Evolutionary conservation across 2,888 invertebrate genomes (phyloP).

Genomic region (Agrilus mali): DNA sequence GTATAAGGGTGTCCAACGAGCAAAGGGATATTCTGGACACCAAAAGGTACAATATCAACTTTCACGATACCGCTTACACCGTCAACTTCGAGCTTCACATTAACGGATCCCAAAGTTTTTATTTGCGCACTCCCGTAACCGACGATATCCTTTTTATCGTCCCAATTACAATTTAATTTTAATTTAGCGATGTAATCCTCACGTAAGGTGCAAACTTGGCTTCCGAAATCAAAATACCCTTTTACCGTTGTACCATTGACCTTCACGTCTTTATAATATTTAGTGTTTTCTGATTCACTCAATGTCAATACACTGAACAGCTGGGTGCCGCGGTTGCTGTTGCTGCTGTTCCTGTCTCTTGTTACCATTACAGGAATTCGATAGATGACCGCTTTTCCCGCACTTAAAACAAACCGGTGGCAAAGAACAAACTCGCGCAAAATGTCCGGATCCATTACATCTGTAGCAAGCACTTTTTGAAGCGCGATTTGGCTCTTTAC

Average conservation of each 20-base stretch:
- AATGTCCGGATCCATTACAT: too few species aligned
- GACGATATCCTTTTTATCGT: constrained; percentile 5
- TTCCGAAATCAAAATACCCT: constrained; percentile 5
- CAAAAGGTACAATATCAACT: constrained; percentile 12
- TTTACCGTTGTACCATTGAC: constrained; percentile 2
- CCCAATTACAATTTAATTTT: constrained; percentile 5
- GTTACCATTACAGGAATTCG: too few species aligned
- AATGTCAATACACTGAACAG: too few species aligned
- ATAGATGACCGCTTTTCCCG: too few species aligned
- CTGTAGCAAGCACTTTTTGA: too few species aligned
- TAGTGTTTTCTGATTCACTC: background rate
- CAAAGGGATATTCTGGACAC: constrained; percentile 6
- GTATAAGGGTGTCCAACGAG: too few species aligned
- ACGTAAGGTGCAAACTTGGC: constrained; percentile 4
- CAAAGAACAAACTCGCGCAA: too few species aligned
- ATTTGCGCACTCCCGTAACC: constrained; percentile 12
- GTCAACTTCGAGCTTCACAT: background rate
- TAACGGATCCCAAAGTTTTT: constrained; percentile 5
- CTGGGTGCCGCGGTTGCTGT: too few species aligned
- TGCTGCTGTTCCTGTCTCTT: too few species aligned
- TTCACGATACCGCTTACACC: constrained; percentile 3
- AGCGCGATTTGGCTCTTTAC: too few species aligned
- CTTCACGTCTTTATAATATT: constrained; percentile 4
- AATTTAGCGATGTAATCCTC: constrained; percentile 1
- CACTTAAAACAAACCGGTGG: too few species aligned